Evolutionary conservation across 2,888 invertebrate species (phyloP).

Genomic region (Andrena dorsata): DNA sequence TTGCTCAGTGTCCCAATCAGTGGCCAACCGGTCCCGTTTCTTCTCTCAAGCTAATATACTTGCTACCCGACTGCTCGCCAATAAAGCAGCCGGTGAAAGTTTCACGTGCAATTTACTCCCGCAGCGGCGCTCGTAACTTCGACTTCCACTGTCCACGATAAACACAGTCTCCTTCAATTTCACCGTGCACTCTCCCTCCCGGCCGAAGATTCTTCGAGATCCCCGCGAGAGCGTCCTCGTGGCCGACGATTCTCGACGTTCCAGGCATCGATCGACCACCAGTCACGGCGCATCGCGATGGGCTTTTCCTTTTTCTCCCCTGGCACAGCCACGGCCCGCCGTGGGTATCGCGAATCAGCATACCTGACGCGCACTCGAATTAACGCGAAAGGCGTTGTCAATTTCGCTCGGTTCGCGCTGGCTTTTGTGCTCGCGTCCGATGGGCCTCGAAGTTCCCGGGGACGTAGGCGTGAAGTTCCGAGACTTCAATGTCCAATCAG

Average conservation of each 20-base stretch:
- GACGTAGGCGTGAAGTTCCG: slow-evolving; percentile 54
- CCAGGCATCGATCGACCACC: slow-evolving; percentile 12
- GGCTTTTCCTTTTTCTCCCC: background rate
- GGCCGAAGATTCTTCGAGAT: background rate
- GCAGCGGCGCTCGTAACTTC: slow-evolving; percentile 42
- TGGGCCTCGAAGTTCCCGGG: slow-evolving; percentile 36
- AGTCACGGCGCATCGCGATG: background rate
- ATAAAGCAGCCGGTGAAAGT: slow-evolving; percentile 60
- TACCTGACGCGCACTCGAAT: slow-evolving; percentile 47
- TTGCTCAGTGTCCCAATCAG: slow-evolving; percentile 61
- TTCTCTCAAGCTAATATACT: slow-evolving; percentile 44
- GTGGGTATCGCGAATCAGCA: slow-evolving; percentile 49
- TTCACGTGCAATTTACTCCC: slow-evolving; percentile 46
- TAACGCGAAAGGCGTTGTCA: slow-evolving; percentile 58
- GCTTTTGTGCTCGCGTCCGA: slow-evolving; percentile 61
- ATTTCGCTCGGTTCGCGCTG: slow-evolving; percentile 41
- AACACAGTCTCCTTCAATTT: slow-evolving; percentile 34
- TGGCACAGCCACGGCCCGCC: background rate
- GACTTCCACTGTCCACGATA: slow-evolving; percentile 21
- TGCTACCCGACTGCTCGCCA: slow-evolving; percentile 28
- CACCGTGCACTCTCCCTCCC: slow-evolving; percentile 12
- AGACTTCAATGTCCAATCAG: slow-evolving; percentile 74
- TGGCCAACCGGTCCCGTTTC: slow-evolving; percentile 45
- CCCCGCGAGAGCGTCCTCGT: background rate
- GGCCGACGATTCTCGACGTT: background rate